These are phyloP conservation scores for Pygocentrus nattereri DNA, from an alignment of 2,797 vertebrate species.

Conservation along the genomic window DNA sequence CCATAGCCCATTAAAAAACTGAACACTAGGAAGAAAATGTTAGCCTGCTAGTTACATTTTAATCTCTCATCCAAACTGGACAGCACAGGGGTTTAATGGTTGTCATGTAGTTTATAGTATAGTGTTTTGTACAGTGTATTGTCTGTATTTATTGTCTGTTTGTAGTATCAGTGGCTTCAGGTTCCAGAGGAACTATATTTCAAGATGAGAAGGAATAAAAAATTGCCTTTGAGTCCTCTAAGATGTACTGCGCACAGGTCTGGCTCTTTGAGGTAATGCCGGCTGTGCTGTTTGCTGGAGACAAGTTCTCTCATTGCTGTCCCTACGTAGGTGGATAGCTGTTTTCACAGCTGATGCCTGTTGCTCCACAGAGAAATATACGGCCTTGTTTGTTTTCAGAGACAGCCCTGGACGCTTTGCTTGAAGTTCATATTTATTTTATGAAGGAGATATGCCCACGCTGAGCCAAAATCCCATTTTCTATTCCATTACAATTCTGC, in stretches of 20 bases:
- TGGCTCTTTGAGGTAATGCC: constrained; percentile 14
- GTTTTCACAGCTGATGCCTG: constrained; percentile 92
- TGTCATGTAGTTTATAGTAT: no score
- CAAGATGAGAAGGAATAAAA: not conserved
- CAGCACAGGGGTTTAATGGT: no score
- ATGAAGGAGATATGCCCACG: constrained; percentile 77
- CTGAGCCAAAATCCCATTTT: constrained; percentile 66
- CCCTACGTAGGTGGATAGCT: constrained; percentile 81
- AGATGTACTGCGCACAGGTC: not conserved
- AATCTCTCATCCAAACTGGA: no score
- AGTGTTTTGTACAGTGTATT: no score
- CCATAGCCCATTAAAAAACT: no score
- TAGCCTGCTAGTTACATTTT: no score
- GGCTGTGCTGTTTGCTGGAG: constrained; percentile 31
- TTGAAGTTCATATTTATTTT: constrained; percentile 86
- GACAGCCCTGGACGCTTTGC: constrained; percentile 81
- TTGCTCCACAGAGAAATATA: constrained; percentile 84
- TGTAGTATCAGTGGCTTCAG: no score
- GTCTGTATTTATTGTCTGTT: no score
- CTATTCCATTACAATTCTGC: constrained; percentile 52
- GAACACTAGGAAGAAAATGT: no score
- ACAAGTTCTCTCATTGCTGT: constrained; percentile 71
- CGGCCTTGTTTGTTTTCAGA: constrained; percentile 85
- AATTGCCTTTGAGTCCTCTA: not conserved
- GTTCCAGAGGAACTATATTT: no score